phyloP scores from a whole-genome alignment of 2,113 vertebrate species.

The Eptesicus fuscus region DNA sequence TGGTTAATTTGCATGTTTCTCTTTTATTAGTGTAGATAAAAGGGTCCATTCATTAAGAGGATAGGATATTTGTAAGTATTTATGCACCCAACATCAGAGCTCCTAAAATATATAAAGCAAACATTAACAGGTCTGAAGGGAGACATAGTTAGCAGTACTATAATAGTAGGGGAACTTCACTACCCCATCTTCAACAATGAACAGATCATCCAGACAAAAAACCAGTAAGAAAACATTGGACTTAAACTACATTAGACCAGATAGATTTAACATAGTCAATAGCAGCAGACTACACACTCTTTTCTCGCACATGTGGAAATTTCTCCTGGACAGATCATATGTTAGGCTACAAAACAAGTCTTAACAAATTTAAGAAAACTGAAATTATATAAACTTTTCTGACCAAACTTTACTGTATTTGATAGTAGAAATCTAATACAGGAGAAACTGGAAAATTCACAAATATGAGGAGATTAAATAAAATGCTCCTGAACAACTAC shows the following conservation, averaged over 20 bases:
- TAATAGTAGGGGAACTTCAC: not conserved
- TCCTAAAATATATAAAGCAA: not conserved
- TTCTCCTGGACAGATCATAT: not conserved
- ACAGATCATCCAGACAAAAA: not conserved
- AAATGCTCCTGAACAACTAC: not conserved
- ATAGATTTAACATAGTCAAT: not conserved
- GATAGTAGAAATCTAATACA: not conserved
- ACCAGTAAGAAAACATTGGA: not conserved
- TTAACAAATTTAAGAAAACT: not conserved
- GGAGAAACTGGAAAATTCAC: not conserved
- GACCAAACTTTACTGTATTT: not conserved
- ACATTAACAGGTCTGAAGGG: not conserved
- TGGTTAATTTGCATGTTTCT: no score
- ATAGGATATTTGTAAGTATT: not conserved
- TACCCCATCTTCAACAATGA: not conserved
- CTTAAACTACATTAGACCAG: not conserved
- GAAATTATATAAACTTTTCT: not conserved
- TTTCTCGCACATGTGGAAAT: not conserved
- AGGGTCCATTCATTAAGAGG: not conserved
- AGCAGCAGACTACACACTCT: not conserved
- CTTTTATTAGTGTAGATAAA: no score
- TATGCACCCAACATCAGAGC: not conserved
- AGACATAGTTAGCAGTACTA: not conserved
- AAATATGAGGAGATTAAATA: not conserved
- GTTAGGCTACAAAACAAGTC: not conserved